Conservation (phyloP, 2,888 invertebrate species). For the Teleiodes luculella region DNA sequence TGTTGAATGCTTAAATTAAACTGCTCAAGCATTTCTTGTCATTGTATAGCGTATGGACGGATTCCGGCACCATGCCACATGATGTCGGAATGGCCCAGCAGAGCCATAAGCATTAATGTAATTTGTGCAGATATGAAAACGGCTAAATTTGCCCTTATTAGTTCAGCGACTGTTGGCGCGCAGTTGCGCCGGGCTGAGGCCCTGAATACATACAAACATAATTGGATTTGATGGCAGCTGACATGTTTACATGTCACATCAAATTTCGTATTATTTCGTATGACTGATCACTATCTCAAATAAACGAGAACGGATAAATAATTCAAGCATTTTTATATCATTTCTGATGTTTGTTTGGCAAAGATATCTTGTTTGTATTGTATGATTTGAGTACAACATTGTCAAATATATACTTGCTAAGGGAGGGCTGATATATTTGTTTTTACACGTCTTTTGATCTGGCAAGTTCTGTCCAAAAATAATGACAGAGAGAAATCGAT, state of each 20-base stretch:
- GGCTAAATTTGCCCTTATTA: conserved; percentile 63
- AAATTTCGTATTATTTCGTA: conserved; percentile 17
- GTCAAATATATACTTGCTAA: no score
- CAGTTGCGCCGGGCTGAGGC: conserved; percentile 39
- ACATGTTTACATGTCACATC: conserved; percentile 27
- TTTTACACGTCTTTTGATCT: no score
- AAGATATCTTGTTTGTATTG: no score
- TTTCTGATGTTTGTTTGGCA: no score
- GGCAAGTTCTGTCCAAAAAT: no score
- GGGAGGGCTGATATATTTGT: no score
- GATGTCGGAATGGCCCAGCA: conserved; percentile 21
- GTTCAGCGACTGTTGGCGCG: conserved; percentile 37
- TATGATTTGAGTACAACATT: no score
- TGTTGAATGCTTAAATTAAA: no score
- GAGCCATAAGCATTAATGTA: conserved; percentile 64
- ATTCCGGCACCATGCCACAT: neutral
- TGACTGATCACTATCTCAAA: conserved; percentile 16
- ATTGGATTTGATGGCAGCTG: conserved; percentile 48
- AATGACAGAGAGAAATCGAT: no score
- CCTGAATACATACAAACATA: conserved; percentile 47
- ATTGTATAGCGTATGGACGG: neutral
- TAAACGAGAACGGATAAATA: conserved; percentile 4
- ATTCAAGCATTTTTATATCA: neutral
- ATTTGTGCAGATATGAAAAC: conserved; percentile 71
- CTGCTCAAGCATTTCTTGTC: neutral